These are phyloP conservation scores for Eubucco bourcierii DNA, from an alignment of 2,113 vertebrate genomes.

Conservation along the genomic window DNA sequence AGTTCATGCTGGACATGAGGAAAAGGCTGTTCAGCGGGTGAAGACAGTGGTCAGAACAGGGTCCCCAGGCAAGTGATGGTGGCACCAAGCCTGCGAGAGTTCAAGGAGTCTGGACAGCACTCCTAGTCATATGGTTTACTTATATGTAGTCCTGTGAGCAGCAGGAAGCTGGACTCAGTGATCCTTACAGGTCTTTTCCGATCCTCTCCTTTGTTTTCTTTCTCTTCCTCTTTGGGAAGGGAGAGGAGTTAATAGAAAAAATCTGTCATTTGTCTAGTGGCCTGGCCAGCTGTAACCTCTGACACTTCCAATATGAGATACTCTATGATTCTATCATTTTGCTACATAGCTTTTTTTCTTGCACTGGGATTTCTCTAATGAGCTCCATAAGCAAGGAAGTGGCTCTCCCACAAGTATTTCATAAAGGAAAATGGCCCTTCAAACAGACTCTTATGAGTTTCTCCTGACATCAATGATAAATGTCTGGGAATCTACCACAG, in stretches of 20 bases:
- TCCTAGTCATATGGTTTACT: not conserved
- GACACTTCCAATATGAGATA: not conserved
- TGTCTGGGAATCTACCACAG: not conserved
- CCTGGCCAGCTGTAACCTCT: not conserved
- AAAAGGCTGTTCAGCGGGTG: not conserved
- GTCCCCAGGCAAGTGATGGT: not conserved
- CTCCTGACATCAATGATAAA: not conserved
- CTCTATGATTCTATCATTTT: not conserved
- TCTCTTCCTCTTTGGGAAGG: not conserved
- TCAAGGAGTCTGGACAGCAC: rapidly evolving
- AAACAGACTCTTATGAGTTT: not conserved
- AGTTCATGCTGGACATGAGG: not conserved
- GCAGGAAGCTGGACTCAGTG: not conserved
- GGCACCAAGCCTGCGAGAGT: not conserved
- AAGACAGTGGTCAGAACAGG: not conserved
- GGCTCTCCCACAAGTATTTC: not conserved
- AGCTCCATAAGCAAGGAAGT: not conserved
- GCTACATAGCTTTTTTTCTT: not conserved
- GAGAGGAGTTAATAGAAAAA: not conserved
- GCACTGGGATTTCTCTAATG: not conserved
- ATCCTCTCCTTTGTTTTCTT: not conserved
- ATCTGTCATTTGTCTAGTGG: not conserved
- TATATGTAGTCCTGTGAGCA: not conserved
- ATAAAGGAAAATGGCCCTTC: not conserved
- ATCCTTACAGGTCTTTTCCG: not conserved